Conservation (phyloP, 2,888 invertebrate species). For the Masnerella sp. region DNA sequence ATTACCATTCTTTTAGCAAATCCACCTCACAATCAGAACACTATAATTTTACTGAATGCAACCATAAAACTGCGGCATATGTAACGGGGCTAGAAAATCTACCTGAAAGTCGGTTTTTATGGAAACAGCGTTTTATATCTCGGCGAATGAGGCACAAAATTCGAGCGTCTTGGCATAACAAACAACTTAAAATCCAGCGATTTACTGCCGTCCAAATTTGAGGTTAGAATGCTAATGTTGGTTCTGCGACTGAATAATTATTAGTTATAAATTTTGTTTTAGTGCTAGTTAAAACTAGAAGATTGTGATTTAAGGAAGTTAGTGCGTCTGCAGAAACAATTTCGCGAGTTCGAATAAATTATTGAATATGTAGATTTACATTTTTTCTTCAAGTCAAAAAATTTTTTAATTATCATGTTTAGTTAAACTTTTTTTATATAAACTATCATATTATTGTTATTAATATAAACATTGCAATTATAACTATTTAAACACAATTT, state of each 20-base stretch:
- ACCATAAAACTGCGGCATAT: slow-evolving; percentile 9
- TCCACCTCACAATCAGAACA: background rate
- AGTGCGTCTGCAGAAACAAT: background rate
- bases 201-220: slow-evolving; percentile 9
- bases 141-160: slow-evolving; percentile 2
- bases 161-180: slow-evolving; percentile 3
- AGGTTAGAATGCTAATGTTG: slow-evolving; percentile 17
- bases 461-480: too few relatives aligned
- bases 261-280: slow-evolving; percentile 14
- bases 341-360: too few relatives aligned
- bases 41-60: slow-evolving; percentile 23
- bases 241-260: slow-evolving; percentile 8
- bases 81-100: slow-evolving; percentile 14
- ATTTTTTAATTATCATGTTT: too few relatives aligned
- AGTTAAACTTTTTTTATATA: too few relatives aligned
- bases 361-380: too few relatives aligned
- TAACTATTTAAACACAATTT: too few relatives aligned
- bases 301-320: slow-evolving; percentile 2
- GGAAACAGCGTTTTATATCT: slow-evolving; percentile 23
- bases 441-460: too few relatives aligned
- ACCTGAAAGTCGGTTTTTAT: slow-evolving; percentile 23
- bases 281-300: background rate
- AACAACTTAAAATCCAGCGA: slow-evolving; percentile 1
- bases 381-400: too few relatives aligned
- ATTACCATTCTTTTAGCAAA: slow-evolving; percentile 8